A percentile compares a stretch with the other conserved stretches of the same genome.
phyloP scores from a whole-genome alignment of 2,888 invertebrate species.

The Nomada goodeniana region DNA sequence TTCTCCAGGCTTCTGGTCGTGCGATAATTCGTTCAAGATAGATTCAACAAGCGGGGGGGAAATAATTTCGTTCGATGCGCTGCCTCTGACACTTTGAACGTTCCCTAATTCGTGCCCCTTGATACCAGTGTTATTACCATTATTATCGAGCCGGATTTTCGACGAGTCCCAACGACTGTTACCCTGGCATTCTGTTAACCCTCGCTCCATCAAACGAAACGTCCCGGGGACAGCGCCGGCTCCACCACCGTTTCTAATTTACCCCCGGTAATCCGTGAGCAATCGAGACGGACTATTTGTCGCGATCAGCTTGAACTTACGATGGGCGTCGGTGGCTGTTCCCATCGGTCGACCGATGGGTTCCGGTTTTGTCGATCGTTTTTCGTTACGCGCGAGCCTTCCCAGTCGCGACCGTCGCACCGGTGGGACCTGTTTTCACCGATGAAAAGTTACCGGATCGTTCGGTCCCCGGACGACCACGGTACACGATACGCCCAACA shows the following conservation, averaged over 20 bases:
- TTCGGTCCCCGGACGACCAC: conserved; percentile 37
- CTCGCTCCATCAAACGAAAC: too few relatives aligned
- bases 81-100: too few relatives aligned
- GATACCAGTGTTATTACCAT: too few relatives aligned
- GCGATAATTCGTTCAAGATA: too few relatives aligned
- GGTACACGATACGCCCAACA: conserved; percentile 49
- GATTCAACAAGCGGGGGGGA: too few relatives aligned
- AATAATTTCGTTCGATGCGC: too few relatives aligned
- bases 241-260: conserved; percentile 19
- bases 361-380: conserved; percentile 68
- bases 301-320: conserved; percentile 2
- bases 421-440: conserved; percentile 68
- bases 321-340: conserved; percentile 30
- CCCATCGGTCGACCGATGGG: conserved; percentile 36
- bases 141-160: too few relatives aligned
- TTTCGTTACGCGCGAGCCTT: conserved; percentile 40
- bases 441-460: conserved; percentile 70
- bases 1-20: too few relatives aligned
- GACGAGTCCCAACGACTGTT: too few relatives aligned
- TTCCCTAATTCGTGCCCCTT: too few relatives aligned
- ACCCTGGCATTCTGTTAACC: too few relatives aligned
- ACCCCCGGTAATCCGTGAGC: conserved; percentile 8
- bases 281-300: conserved; percentile 24
- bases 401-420: conserved; percentile 41
- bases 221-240: too few relatives aligned